Percentiles rank a stretch among this genome's conserved stretches.
Conservation (phyloP, 2,113 vertebrate species). For the Pelecanoides urinatrix region DNA sequence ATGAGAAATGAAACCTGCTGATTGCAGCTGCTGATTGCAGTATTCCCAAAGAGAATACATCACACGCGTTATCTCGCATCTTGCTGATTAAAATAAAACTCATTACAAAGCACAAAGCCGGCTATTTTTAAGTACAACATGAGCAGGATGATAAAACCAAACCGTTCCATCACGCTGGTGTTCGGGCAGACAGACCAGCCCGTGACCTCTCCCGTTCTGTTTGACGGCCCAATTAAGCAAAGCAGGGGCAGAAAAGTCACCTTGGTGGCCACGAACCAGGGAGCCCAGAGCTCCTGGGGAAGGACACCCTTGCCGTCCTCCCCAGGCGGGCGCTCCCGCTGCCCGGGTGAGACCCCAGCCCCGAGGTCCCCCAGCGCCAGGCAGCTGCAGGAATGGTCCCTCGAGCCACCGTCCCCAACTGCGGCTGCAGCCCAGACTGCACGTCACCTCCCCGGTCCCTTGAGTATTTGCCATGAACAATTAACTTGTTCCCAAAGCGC, state of each 20-base stretch:
- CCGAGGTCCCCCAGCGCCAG: fast-evolving
- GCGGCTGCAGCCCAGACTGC: background rate
- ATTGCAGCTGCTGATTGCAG: conserved; percentile 33
- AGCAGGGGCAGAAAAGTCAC: background rate
- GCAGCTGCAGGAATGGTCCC: background rate
- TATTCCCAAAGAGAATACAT: background rate
- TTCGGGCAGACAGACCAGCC: background rate
- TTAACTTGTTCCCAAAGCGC: background rate
- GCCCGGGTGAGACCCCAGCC: too few relatives aligned
- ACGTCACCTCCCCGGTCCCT: fast-evolving
- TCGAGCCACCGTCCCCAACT: fast-evolving
- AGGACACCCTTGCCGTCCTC: too few relatives aligned
- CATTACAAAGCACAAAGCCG: background rate
- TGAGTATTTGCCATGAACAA: too few relatives aligned
- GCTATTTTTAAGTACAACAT: background rate
- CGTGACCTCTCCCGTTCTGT: background rate
- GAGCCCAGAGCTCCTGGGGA: background rate
- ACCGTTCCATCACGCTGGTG: background rate
- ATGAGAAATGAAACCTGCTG: conserved; percentile 2
- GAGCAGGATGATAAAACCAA: background rate
- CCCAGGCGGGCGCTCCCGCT: background rate
- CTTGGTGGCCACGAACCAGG: fast-evolving
- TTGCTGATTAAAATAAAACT: conserved; percentile 29
- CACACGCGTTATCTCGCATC: background rate
- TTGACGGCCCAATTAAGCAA: background rate